Percentiles rank a stretch among this genome's conserved stretches.
Evolutionary conservation across 2,888 invertebrate species (phyloP).

Genomic region (Sarcophaga carnaria): DNA sequence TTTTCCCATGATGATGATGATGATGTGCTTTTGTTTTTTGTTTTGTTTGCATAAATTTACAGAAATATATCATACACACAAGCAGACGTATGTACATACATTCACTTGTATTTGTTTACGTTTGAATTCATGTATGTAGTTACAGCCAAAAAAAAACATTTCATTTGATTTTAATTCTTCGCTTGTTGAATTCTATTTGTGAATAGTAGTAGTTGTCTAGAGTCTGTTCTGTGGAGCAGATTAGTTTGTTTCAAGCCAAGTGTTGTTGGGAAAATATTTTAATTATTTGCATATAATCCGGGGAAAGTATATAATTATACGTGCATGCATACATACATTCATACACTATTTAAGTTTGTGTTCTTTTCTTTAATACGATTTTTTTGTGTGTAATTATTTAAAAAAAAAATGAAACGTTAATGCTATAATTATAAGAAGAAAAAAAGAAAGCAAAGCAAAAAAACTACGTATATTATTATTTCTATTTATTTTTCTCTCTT

Average conservation of each 20-base stretch:
- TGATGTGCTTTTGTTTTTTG: background rate
- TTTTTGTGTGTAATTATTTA: no score
- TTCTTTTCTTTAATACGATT: background rate
- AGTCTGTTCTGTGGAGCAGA: conserved; percentile 47
- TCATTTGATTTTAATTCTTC: background rate
- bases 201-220: conserved; percentile 59
- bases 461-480: no score
- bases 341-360: background rate
- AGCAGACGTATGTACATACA: background rate
- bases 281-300: background rate
- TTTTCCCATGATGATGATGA: background rate
- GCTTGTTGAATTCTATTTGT: background rate
- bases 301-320: conserved; percentile 34
- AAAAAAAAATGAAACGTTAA: no score
- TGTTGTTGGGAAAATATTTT: background rate
- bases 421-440: no score
- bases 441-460: no score
- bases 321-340: background rate
- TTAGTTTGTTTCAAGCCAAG: conserved; percentile 47
- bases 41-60: background rate
- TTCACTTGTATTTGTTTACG: no score
- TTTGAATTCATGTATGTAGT: conserved; percentile 1
- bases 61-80: background rate
- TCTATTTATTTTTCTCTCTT: no score
- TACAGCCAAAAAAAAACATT: conserved; percentile 27